phyloP scores from a whole-genome alignment of 2,888 invertebrate genomes.

The Drosophila greeni region DNA sequence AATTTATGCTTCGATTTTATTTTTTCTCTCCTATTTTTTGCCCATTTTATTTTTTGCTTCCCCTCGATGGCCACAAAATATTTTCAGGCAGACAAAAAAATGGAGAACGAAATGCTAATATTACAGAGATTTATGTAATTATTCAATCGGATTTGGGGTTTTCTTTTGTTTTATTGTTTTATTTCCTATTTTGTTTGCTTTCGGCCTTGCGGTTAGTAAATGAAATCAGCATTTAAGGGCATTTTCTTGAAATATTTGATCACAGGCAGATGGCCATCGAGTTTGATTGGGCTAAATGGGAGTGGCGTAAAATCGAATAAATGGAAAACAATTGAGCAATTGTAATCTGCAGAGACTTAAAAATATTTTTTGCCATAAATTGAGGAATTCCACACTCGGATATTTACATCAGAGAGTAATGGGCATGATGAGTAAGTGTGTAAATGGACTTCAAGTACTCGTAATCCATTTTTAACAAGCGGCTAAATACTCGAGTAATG shows the following conservation, averaged over 20 bases:
- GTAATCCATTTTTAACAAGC: slow-evolving; percentile 19
- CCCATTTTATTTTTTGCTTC: slow-evolving; percentile 19
- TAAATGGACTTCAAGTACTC: neutral
- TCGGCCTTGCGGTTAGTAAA: slow-evolving; percentile 41
- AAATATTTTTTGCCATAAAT: neutral
- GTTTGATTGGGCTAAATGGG: slow-evolving; percentile 10
- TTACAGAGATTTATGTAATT: slow-evolving; percentile 69
- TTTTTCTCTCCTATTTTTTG: slow-evolving; percentile 33
- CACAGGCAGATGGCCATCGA: slow-evolving; percentile 27
- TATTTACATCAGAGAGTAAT: neutral
- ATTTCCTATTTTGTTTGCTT: slow-evolving; percentile 27
- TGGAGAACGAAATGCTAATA: slow-evolving; percentile 61
- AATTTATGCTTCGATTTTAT: slow-evolving; percentile 74
- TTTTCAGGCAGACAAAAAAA: slow-evolving; percentile 29
- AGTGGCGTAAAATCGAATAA: slow-evolving; percentile 21
- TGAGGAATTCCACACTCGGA: neutral
- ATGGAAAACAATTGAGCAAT: slow-evolving; percentile 6
- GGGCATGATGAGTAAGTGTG: slow-evolving; percentile 7
- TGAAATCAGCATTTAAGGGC: slow-evolving; percentile 54
- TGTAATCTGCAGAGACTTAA: neutral
- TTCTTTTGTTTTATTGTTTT: slow-evolving; percentile 35
- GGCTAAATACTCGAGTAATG: slow-evolving; percentile 2
- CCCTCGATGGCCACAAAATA: slow-evolving; percentile 37
- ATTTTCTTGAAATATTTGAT: slow-evolving; percentile 50
- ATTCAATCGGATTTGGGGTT: slow-evolving; percentile 66